Base-by-base conservation (phyloP, 2,888 invertebrate species). In the Chelonus formosanus region DNA sequence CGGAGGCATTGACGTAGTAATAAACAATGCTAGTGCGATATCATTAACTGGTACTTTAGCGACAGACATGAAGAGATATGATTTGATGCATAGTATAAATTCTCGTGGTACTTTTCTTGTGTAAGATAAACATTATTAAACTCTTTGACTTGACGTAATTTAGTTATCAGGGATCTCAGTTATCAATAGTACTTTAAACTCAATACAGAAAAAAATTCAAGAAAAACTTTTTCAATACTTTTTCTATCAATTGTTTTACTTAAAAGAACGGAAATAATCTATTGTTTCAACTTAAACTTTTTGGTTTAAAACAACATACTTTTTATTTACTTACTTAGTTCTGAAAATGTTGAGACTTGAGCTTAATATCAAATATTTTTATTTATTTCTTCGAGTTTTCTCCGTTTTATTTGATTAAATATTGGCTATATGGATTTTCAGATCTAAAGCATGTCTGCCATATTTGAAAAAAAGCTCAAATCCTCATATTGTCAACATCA, bases 11-110 rank as follows among this genome's bases (percentile, higher is more conserved):
- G 98, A 98, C 81, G 93, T 98, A 73, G 85, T 96, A 31, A 87
- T 98, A 20, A 98, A 98, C 86, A 98, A 98, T 87, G 98, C 98
- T 1, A 96, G 96, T 70, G 98, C 98, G 7, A 98, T 98, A 76
- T 91, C 91, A 0, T 85, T 95, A 61, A 92, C 96, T 0, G 90
- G 89, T 57, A 98, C 97, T 0, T 85, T 88, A 3, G 86, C 90
- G 5, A 97, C 97, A 0, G 92, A 95, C 47, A 97, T 98, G 97
- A 98, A 98, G 86, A 89, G 91, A 84, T 98, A 95, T 81, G 98
- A 98, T 85, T 89, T 98, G 50, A 98, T 98, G 98, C 94, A 97
- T 80, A 90, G 89, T 67, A 91, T 98, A 74, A 98, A 98, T 85
- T 92, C 96, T 0, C 89, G 98, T 74, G 98, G 98, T 73, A 98